Percentiles rank a stretch among this genome's conserved stretches.
phyloP scores from a whole-genome alignment of 2,888 invertebrate species.

The Pristionchus mayeri region DNA sequence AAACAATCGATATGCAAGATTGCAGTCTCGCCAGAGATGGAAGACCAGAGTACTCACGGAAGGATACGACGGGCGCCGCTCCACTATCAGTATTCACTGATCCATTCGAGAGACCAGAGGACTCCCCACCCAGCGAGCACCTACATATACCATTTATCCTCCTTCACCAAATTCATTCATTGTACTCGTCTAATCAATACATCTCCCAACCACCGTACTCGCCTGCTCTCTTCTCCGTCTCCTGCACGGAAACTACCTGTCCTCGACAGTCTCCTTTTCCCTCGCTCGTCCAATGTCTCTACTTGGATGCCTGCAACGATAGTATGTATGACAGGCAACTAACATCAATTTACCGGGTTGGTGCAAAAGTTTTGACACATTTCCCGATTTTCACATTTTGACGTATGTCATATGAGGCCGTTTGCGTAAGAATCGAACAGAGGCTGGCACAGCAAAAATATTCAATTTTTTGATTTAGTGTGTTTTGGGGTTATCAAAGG shows the following conservation, averaged over 20 bases:
- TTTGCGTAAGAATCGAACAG: too few species aligned
- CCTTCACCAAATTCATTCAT: too few species aligned
- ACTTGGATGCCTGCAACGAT: slow-evolving; percentile 41
- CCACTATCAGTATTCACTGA: not conserved
- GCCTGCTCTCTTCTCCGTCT: slow-evolving; percentile 40
- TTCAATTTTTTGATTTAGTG: too few species aligned
- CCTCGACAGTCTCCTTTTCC: slow-evolving; percentile 35
- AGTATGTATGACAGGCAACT: too few species aligned
- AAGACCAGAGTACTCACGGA: too few species aligned
- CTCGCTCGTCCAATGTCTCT: slow-evolving; percentile 33
- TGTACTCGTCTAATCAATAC: not conserved
- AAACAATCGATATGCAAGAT: too few species aligned
- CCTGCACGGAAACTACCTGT: slow-evolving; percentile 31
- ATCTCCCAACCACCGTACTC: not conserved
- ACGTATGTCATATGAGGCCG: too few species aligned
- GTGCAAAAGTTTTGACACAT: too few species aligned
- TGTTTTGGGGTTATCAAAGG: too few species aligned
- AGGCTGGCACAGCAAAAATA: too few species aligned
- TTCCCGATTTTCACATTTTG: too few species aligned
- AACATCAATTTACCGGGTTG: not conserved
- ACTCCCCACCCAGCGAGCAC: slow-evolving; percentile 19
- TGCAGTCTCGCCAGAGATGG: too few species aligned
- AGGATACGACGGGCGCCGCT: not conserved
- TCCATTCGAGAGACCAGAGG: slow-evolving; percentile 13
- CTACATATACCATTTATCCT: not conserved